Percentiles rank a stretch among this genome's conserved stretches.
phyloP scores from a whole-genome alignment of 1,140 invertebrate genomes.

The Solen grandis region DNA sequence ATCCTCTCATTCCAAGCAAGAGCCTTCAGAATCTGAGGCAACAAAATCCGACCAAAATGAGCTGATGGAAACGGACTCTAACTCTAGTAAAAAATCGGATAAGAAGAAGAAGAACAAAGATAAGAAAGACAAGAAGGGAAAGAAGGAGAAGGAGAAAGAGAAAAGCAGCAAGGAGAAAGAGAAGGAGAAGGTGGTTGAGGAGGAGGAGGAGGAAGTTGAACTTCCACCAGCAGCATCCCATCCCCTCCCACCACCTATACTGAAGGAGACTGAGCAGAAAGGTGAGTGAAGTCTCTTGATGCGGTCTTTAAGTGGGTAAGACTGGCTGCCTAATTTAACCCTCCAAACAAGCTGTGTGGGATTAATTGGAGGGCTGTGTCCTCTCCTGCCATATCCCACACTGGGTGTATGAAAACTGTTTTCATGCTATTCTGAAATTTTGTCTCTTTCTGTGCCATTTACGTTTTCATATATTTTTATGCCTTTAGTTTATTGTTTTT shows the following conservation, averaged over 20 bases:
- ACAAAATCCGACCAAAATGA: slow-evolving; percentile 6
- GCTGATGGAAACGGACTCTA: slow-evolving; percentile 40
- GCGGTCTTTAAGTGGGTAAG: no score
- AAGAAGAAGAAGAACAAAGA: slow-evolving; percentile 58
- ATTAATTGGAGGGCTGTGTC: no score
- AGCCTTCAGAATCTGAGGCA: slow-evolving; percentile 25
- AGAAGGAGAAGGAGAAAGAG: slow-evolving; percentile 41
- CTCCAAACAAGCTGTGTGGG: no score
- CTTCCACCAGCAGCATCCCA: background rate
- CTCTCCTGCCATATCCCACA: no score
- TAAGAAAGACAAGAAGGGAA: slow-evolving; percentile 48
- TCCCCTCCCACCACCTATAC: slow-evolving; percentile 17
- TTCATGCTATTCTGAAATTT: no score
- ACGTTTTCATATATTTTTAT: no score
- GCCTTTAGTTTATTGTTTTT: no score
- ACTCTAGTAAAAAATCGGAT: slow-evolving; percentile 52
- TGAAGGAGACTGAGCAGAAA: slow-evolving; percentile 40
- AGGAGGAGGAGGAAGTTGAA: slow-evolving; percentile 20
- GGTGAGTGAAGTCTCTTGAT: slow-evolving; percentile 1
- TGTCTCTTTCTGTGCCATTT: no score
- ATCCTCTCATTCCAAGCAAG: slow-evolving; percentile 18
- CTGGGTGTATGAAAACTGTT: no score
- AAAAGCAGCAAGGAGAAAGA: slow-evolving; percentile 35
- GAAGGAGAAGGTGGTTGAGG: slow-evolving; percentile 30
- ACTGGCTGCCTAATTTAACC: no score